phyloP scores from a whole-genome alignment of 2,888 invertebrate genomes.

The Tachina fera region DNA sequence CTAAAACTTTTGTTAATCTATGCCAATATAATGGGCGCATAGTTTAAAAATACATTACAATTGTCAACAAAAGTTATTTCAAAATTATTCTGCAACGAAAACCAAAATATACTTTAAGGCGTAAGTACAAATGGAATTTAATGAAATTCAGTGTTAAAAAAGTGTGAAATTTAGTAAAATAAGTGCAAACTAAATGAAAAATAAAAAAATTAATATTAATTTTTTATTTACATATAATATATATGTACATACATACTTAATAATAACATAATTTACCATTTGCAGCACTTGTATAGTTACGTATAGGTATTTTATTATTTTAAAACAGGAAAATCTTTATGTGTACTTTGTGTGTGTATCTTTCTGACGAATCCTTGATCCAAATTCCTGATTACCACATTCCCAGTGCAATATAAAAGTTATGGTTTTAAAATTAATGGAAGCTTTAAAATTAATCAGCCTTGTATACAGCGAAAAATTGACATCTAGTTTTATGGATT shows the following conservation, averaged over 20 bases:
- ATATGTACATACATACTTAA: not conserved
- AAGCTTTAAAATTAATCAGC: too few species aligned
- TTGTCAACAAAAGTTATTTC: constrained; percentile 6
- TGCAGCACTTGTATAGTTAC: constrained; percentile 54
- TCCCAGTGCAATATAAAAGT: not conserved
- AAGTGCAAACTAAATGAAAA: constrained; percentile 1
- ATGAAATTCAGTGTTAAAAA: constrained; percentile 71
- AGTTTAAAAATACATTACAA: not conserved
- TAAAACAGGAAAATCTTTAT: constrained; percentile 22
- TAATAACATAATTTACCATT: constrained; percentile 51
- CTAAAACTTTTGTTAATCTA: not conserved
- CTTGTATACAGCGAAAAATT: too few species aligned
- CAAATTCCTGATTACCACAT: not conserved
- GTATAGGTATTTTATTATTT: constrained; percentile 1
- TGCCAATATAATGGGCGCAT: not conserved
- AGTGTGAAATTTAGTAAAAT: constrained; percentile 60
- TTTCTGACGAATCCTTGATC: not conserved
- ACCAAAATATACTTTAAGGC: constrained; percentile 74
- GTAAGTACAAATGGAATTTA: constrained; percentile 83
- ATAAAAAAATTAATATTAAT: constrained; percentile 56
- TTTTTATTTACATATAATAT: not conserved
- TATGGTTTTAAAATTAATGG: too few species aligned
- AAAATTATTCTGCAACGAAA: constrained; percentile 40
- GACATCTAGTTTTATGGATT: too few species aligned
- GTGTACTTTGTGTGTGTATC: constrained; percentile 51